Evolutionary conservation across 2,888 invertebrate species (phyloP), one percentile per base, ranked within the genome.

Genomic region (Baronia brevicornis): DNA sequence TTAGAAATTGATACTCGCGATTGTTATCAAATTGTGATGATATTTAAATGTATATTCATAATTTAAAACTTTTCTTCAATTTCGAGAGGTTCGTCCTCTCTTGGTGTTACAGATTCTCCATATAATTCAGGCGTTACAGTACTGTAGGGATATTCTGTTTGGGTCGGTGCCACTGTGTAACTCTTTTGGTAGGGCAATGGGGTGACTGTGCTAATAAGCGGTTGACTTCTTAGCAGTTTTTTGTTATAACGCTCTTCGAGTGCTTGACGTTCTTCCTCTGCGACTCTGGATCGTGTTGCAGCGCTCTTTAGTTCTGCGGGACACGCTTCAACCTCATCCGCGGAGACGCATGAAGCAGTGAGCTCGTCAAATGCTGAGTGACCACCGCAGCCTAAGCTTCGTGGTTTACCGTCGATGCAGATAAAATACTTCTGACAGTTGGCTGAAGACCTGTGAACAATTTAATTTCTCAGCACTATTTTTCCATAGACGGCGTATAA

Each of bases 371-470:
- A 96, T 2, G 91, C 95, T 10, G 87, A 85, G 42, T 90, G 91
- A 36, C 89, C 89, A 1, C 92, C 92, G 54, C 96, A 96, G 38
- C 88, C 87, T 41, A 91, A 87, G 14, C 91, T 85, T 10, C 95
- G 86, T 0, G 95, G 95, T 21, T 86, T 88, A 7, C 88, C 88
- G 24, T 89, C 86, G 4, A 94, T 85, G 60, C 95, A 95, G 28
- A 94, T 78, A 78, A 90, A 95, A 62, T 91, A 95, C 44, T 88
- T 88, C 53, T 92, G 91, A 61, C 94, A 94, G 59, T 93, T 89
- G 2, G 44, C 54, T 0, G 88, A 86, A 11, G 89, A 88, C 29
- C 88, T 86, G 74, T 6, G 61, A 63, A n/a, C 18, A 18, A 10
- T 14, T 10, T 10, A 17, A 28, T 17, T 13, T n/a, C n/a, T n/a